Evolutionary conservation across 1,140 invertebrate genomes (phyloP), one percentile per base, ranked within the genome.

Genomic region (Drosophila tropicalis): DNA sequence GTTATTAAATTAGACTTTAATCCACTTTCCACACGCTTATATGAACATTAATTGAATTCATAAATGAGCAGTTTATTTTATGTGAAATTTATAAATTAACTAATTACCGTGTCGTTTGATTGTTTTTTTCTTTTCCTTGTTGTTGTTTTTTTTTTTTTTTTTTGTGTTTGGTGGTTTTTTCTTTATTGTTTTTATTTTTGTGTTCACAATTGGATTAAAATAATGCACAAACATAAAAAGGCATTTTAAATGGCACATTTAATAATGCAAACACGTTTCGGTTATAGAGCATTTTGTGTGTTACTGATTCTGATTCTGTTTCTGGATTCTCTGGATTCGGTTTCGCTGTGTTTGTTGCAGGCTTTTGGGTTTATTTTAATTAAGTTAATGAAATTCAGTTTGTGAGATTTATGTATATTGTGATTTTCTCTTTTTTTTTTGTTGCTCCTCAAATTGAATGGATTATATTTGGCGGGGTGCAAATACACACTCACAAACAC

Each of bases 1-100:
- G 82, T 86, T 86, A 86, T 86, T 86, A 86, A 86, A 86, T 86
- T 86, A 86, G 83, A 86, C 69, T 63, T 79, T 86, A 86, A 86
- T 86, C 83, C 67, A 86, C 69, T 86, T 73, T 67, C 58, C 44
- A 72, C 79, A 87, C 76, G 83, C 76, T 62, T 67, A 71, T 77
- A 75, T 76, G 66, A 71, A 83, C 84, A 80, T 80, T 87, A 87
- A 87, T 87, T 89, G 70, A 89, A 87, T 87, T 83, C 79, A 67
- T 69, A 89, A 89, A 87, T 89, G 84, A 83, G 72, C 83, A 83
- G 84, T 80, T 89, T 77, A 80, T 89, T 80, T 89, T 77, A 80
- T 89, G 79, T 83, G 76, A 79, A 82, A 83, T 87, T 84, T 79
- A 87, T 83, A 87, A 73, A 79, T 87, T 79, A 83, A 87, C 83